A percentile compares a stretch with the other conserved stretches of the same genome.
phyloP scores from a whole-genome alignment of 2,797 vertebrate species.

The Sebastes oblongus region DNA sequence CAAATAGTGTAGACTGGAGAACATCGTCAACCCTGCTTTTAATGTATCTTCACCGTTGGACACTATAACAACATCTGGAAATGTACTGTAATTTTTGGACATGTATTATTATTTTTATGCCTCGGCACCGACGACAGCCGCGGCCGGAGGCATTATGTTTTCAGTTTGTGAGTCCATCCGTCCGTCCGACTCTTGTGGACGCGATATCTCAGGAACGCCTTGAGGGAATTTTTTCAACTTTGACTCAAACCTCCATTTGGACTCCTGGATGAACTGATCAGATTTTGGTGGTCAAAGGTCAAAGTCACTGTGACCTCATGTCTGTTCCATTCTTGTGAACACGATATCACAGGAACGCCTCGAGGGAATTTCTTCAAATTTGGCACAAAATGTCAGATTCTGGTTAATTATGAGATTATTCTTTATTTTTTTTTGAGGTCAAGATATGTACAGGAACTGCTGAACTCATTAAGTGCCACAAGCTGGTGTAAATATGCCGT shows the following conservation, averaged over 20 bases:
- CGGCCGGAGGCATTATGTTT: too few relatives aligned
- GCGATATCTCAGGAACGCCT: not conserved
- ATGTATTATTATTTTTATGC: not conserved
- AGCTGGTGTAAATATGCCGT: conserved; percentile 27
- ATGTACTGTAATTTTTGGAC: not conserved
- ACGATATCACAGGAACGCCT: not conserved
- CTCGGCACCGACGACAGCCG: not conserved
- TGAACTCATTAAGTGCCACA: conserved; percentile 66
- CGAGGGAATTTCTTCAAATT: not conserved
- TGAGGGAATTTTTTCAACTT: not conserved
- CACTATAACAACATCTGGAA: not conserved
- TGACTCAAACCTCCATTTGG: not conserved
- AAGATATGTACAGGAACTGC: not conserved
- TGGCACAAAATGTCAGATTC: not conserved
- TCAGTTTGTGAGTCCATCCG: not conserved
- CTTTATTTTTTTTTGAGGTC: not conserved
- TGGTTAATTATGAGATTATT: not conserved
- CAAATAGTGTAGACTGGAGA: too few relatives aligned
- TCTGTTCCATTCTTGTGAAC: not conserved
- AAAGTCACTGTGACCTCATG: too few relatives aligned
- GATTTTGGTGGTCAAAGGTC: too few relatives aligned
- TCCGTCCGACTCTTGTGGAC: not conserved
- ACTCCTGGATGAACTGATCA: too few relatives aligned
- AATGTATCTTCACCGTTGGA: not conserved
- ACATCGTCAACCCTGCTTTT: too few relatives aligned